A percentile compares a stretch with the other conserved stretches of the same genome.
Evolutionary conservation across 2,113 vertebrate genomes (phyloP).

Genomic region (Myodes glareolus): DNA sequence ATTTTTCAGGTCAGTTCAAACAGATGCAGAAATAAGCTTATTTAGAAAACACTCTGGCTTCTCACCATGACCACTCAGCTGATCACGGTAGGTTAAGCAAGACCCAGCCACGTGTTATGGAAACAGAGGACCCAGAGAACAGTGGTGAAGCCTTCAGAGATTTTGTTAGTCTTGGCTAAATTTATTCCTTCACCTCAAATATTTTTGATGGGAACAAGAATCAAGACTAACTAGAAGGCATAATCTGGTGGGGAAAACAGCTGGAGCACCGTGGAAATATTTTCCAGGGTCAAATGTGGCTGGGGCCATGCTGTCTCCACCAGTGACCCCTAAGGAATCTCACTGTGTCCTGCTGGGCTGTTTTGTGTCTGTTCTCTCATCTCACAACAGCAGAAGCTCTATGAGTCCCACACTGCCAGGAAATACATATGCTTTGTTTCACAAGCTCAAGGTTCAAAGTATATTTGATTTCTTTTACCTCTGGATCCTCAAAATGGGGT

Average conservation of each 20-base stretch:
- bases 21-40: conserved; percentile 32
- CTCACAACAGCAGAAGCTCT: conserved; percentile 37
- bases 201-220: conserved; percentile 52
- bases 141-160: neutral
- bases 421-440: conserved; percentile 51
- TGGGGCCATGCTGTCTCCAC: neutral
- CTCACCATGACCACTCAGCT: conserved; percentile 54
- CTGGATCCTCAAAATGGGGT: neutral
- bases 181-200: neutral
- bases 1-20: conserved; percentile 5
- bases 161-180: conserved; percentile 61
- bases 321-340: neutral
- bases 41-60: neutral
- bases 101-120: neutral
- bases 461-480: neutral
- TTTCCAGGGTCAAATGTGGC: neutral
- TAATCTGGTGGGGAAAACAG: conserved; percentile 46
- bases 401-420: neutral
- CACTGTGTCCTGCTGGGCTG: conserved; percentile 46
- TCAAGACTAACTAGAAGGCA: neutral
- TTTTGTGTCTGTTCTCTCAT: conserved; percentile 31
- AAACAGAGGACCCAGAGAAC: neutral
- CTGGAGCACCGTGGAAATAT: conserved; percentile 49
- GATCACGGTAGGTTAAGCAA: neutral
- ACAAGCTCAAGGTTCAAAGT: conserved; percentile 31